phyloP scores from a whole-genome alignment of 2,113 vertebrate species.

The Pantherophis guttatus region DNA sequence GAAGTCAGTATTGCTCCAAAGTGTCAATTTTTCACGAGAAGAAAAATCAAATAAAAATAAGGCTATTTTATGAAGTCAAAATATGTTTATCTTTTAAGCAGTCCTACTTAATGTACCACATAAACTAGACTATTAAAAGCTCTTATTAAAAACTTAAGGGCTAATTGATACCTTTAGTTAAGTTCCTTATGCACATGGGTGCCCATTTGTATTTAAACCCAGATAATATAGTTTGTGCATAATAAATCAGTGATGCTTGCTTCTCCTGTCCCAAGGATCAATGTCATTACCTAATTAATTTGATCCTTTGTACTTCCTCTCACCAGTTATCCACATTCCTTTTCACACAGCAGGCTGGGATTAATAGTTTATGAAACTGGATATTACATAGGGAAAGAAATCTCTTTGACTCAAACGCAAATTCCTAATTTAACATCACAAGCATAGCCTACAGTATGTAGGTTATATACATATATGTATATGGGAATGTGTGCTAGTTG shows the following conservation, averaged over 20 bases:
- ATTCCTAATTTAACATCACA: not conserved
- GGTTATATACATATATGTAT: not conserved
- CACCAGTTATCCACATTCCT: not conserved
- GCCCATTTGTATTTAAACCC: not conserved
- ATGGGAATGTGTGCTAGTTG: too few relatives aligned
- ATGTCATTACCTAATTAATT: not conserved
- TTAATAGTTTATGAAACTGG: not conserved
- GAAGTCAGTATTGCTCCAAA: not conserved
- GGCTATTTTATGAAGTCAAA: not conserved
- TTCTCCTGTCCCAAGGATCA: not conserved
- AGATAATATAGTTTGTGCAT: not conserved
- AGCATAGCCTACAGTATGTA: not conserved
- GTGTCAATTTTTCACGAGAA: not conserved
- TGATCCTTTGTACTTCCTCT: not conserved
- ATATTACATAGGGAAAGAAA: not conserved
- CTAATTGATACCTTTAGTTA: not conserved
- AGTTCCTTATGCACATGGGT: not conserved
- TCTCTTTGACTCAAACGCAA: not conserved
- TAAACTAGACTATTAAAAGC: not conserved
- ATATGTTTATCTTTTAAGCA: not conserved
- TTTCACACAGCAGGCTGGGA: not conserved
- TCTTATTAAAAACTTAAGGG: not conserved
- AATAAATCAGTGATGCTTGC: not conserved
- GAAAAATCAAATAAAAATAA: not conserved
- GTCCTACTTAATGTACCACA: not conserved